phyloP scores from a whole-genome alignment of 2,888 invertebrate species.

The Acronicta alni region DNA sequence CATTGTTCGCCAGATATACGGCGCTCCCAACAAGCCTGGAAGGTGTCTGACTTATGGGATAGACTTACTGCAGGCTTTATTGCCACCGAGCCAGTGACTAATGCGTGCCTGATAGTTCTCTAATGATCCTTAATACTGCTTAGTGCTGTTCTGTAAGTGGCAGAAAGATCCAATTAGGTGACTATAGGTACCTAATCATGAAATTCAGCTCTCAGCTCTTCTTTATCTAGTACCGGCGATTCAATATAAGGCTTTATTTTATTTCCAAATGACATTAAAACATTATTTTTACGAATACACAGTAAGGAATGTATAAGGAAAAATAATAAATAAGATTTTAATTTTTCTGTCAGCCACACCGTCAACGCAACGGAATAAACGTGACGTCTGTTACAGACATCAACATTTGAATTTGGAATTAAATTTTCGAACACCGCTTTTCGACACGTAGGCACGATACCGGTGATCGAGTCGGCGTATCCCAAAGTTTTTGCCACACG shows the following conservation, averaged over 20 bases:
- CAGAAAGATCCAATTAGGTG: not conserved
- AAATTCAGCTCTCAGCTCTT: too few relatives aligned
- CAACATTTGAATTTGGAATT: conserved; percentile 36
- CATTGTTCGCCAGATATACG: conserved; percentile 62
- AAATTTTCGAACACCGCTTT: conserved; percentile 9
- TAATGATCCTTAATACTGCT: conserved; percentile 50
- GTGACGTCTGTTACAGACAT: conserved; percentile 25
- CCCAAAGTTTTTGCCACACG: conserved; percentile 49
- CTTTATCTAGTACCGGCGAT: too few relatives aligned
- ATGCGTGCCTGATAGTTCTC: conserved; percentile 50
- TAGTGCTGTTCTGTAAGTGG: conserved; percentile 4
- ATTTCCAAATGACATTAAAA: too few relatives aligned
- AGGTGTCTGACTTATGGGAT: conserved; percentile 57
- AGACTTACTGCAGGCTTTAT: conserved; percentile 56
- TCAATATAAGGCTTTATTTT: too few relatives aligned
- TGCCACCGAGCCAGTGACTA: conserved; percentile 47
- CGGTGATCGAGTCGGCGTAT: conserved; percentile 27
- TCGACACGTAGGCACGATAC: conserved; percentile 6
- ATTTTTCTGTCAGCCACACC: conserved; percentile 22
- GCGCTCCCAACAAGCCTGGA: conserved; percentile 45
- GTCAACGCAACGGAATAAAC: conserved; percentile 19
- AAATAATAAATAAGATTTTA: conserved; percentile 12
- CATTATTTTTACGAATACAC: not conserved
- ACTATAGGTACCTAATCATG: not conserved
- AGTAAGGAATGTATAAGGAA: not conserved